Evolutionary conservation across 2,797 vertebrate genomes (phyloP), one percentile per base, ranked within the genome.

Genomic region (Microchirus variegatus): DNA sequence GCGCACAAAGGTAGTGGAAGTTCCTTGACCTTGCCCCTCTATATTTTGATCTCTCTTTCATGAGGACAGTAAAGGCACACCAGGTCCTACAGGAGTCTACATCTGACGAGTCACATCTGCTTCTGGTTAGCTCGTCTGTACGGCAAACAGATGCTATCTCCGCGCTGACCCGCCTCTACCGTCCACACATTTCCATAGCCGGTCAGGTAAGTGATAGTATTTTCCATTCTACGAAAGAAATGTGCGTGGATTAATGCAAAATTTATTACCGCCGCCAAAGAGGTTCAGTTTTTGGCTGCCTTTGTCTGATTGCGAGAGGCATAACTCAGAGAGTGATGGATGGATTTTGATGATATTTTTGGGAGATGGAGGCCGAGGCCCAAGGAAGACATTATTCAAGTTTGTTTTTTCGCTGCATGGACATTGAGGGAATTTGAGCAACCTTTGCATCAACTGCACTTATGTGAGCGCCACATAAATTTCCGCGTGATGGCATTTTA

Each of bases 81-180:
- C 80, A 83, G 89, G 90, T 81, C 81, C 88, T 89, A 90, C 88
- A 86, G 82, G 84, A 93, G 90, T 87, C 91, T 87, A 80, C 83
- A 79, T 92, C 90, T 91, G 87, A 89, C 90, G 66, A 90, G 81
- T 69, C 81, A 84, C 93, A 95, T 94, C 92, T 95, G 93, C 82
- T 93, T 92, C 90, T 86, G 80, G 87, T 94, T 94, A 92, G 78
- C 77, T 70, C 76, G 81, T 89, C 91, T 90, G 84, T 86, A 91
- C 81, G 82, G 82, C 59, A 90, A 89, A 89, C 88, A 92, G 89
- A 91, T 93, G 81, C 72, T 87, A 89, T 86, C 80, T 87, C 81
- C 78, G 67, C 78, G 82, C 88, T 90, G 92, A 93, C 88, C 89
- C 84, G 86, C 87, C 90, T 87, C 82, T 49, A 59, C 37, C 38